Conservation (phyloP, 1,140 invertebrate genomes). For the Hermetia illucens region DNA sequence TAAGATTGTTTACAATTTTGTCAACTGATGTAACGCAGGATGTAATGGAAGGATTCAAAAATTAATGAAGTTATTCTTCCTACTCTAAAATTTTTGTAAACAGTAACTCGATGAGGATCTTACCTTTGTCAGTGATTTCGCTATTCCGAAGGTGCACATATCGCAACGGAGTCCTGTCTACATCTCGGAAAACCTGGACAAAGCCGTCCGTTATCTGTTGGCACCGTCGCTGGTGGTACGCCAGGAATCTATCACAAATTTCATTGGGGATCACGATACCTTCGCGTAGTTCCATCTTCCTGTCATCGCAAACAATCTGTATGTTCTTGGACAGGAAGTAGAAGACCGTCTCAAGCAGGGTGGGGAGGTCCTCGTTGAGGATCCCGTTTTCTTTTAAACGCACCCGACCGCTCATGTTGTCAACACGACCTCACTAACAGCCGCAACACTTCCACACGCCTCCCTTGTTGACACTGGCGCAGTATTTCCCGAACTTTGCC, state of each 20-base stretch:
- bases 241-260: slow-evolving; percentile 53
- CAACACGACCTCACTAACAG: background rate
- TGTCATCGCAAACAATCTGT: slow-evolving; percentile 38
- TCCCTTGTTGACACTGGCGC: too few species aligned
- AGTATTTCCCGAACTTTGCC: background rate
- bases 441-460: too few species aligned
- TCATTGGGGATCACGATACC: slow-evolving; percentile 49
- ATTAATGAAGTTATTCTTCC: background rate
- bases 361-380: slow-evolving; percentile 26
- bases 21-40: too few species aligned
- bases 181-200: slow-evolving; percentile 56
- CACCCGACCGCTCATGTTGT: slow-evolving; percentile 27
- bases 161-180: slow-evolving; percentile 47
- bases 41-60: too few species aligned
- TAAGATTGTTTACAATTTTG: too few species aligned
- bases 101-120: background rate
- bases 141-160: slow-evolving; percentile 53
- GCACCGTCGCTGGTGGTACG: slow-evolving; percentile 41
- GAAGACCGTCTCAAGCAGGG: slow-evolving; percentile 45
- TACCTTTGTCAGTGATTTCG: slow-evolving; percentile 52
- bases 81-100: background rate
- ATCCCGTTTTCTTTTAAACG: slow-evolving; percentile 28
- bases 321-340: slow-evolving; percentile 46
- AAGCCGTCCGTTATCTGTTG: slow-evolving; percentile 43
- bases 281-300: slow-evolving; percentile 7